Percentiles rank a stretch among this genome's conserved stretches.
These are phyloP conservation scores for Helostoma temminkii DNA, from an alignment of 2,797 vertebrate genomes.

Conservation along the genomic window DNA sequence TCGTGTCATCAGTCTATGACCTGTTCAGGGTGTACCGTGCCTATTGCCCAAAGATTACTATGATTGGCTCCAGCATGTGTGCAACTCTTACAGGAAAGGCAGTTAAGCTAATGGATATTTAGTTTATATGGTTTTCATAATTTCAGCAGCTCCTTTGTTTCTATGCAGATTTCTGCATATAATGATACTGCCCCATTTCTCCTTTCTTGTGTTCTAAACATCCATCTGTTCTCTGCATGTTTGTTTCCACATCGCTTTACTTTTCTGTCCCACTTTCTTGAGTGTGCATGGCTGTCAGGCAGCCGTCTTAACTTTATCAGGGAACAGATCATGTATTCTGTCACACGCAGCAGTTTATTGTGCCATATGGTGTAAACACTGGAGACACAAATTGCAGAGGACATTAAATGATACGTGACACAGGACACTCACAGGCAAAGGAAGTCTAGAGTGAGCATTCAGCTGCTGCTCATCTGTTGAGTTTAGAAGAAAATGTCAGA, in stretches of 20 bases:
- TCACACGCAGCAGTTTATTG: not conserved
- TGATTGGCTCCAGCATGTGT: no score
- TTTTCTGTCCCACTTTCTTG: slow-evolving; percentile 6
- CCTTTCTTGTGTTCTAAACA: slow-evolving; percentile 6
- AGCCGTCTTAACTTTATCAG: slow-evolving; percentile 38
- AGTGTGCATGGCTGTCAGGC: slow-evolving; percentile 24
- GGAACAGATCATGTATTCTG: slow-evolving; percentile 21
- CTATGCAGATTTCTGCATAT: no score
- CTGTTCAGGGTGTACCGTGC: no score
- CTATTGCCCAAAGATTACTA: no score
- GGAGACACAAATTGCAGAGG: slow-evolving; percentile 10
- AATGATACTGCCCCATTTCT: slow-evolving; percentile 9
- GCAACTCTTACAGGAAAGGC: no score
- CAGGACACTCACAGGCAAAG: no score
- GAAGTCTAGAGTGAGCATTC: slow-evolving; percentile 1
- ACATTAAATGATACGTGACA: slow-evolving; percentile 15
- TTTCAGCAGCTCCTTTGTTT: not conserved
- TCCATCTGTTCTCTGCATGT: slow-evolving; percentile 43
- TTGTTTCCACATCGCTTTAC: slow-evolving; percentile 4
- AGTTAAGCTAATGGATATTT: no score
- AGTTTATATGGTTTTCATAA: no score
- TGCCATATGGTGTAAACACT: slow-evolving; percentile 46
- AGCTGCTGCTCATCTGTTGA: slow-evolving; percentile 6
- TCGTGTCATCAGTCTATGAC: no score
- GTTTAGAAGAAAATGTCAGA: not conserved